Evolutionary conservation across 2,797 vertebrate genomes (phyloP), one percentile per base, ranked within the genome.

Genomic region (Tragelaphus eurycerus): DNA sequence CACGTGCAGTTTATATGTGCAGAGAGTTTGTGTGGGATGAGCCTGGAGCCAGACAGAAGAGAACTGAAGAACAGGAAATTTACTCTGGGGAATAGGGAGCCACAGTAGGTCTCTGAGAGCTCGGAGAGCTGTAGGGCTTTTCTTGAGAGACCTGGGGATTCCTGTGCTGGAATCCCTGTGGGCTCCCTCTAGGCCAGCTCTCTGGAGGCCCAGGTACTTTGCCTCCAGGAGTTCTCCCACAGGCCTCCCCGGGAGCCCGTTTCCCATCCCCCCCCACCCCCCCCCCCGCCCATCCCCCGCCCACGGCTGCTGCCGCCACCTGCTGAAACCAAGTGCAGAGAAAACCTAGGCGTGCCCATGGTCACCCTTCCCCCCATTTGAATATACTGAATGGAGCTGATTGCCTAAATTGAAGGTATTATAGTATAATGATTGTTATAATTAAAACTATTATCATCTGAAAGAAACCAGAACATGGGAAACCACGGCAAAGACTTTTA

Each of bases 381-480:
- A 96, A 98, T 95, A 92, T 90, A 96, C 94, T 96, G 96, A 98
- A 98, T 98, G 96, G 92, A 97, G 95, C 92, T 97, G 96, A 98
- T 98, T 98, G 97, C 97, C 97, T 95, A 98, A 98, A 98, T 98
- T 97, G 96, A 97, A 98, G 98, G 97, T 97, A 98, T 98, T 97
- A 98, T 97, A 95, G 92, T 90, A 57, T 97, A 98, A 96, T 98
- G 98, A 98, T 97, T 84, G 87, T 97, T 97, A 97, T 97, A 98
- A 98, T 98, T 98, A 98, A 98, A 98, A 98, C 97, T 97, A 97
- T 98, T 98, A 98, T 96, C 97, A 97, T 98, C 94, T 98, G 95
- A 98, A 98, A 98, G 96, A 98, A 93, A 96, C 89, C 83, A 97
- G 96, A 97, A 87, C 92, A 83, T 19, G 88, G 82, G 95, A 98